Evolutionary conservation across 2,888 invertebrate species (phyloP), one percentile per base, ranked within the genome.

Genomic region (Xanthorhoe spadicearia): DNA sequence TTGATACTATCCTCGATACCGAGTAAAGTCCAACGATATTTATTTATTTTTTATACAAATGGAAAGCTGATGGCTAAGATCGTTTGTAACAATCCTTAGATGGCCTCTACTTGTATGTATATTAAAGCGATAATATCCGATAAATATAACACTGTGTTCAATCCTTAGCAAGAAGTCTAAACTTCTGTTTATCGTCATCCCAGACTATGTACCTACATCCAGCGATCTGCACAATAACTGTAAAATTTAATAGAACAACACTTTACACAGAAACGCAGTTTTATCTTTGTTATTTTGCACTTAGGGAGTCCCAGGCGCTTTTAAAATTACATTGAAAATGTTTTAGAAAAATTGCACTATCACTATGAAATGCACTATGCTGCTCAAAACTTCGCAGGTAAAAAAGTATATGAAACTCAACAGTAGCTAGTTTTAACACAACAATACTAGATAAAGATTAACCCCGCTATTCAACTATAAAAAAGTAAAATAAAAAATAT

Each of bases 221-320:
- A 51, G 59, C 66, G 69, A 71, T 69, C 69, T 48, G 4, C 8
- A 63, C 56, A 69, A 71, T 71, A 69, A 62, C 71, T 68, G 63
- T 69, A 61, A 68, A 69, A 66, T 69, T 65, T 69, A 69, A 63
- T 66, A 61, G 46, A 43, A 59, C 50, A 66, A 66, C 71, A 71
- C 69, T 71, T 71, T 64, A 64, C 50, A 59, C 48, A 59, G 60
- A 43, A 68, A 64, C 52, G 49, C 57, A 51, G 57, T 58, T 68
- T 57, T 64, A 68, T 68, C 64, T 64, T 53, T 68, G 60, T 68
- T 64, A 68, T 64, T 61, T 57, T 54, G 57, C 68, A 68, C 68
- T 68, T 57, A 68, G 46, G 10, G 28, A 38, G 15, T 58, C 57
- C 17, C 50, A 6, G 51, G 48, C 52, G 35, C 56, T 58, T 62